A percentile compares a stretch with the other conserved stretches of the same genome.
phyloP scores from a whole-genome alignment of 2,113 vertebrate genomes.

The Rhinolophus sinicus region DNA sequence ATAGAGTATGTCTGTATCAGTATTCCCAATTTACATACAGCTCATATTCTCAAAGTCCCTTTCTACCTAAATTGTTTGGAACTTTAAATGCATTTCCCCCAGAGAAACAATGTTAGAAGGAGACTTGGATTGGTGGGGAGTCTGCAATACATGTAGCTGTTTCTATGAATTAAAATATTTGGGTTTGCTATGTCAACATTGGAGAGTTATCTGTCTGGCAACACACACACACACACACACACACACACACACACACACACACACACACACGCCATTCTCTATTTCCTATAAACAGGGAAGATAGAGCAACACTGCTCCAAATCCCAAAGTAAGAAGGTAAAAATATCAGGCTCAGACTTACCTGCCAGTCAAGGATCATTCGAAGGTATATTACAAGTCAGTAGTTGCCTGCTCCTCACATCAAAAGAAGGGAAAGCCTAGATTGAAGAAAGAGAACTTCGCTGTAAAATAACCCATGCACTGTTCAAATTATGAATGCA shows the following conservation, averaged over 20 bases:
- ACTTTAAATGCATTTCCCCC: no score
- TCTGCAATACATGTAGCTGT: no score
- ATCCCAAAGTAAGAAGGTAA: neutral
- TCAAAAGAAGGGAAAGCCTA: neutral
- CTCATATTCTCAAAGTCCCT: no score
- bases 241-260: no score
- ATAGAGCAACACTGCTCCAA: neutral
- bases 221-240: no score
- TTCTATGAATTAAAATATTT: neutral
- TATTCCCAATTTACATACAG: no score
- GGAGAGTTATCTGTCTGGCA: neutral
- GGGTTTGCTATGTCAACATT: neutral
- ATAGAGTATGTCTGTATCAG: no score
- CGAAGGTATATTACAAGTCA: neutral
- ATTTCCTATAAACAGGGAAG: neutral
- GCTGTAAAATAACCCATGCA: neutral
- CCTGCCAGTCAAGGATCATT: neutral
- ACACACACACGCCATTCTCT: neutral
- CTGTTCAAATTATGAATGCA: no score
- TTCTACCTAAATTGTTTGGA: no score
- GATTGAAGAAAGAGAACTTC: neutral
- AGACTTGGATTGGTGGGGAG: no score
- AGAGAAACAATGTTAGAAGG: no score
- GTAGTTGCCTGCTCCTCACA: neutral
- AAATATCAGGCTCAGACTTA: neutral